Evolutionary conservation across 1,140 invertebrate species (phyloP).

Genomic region (Pantala flavescens): DNA sequence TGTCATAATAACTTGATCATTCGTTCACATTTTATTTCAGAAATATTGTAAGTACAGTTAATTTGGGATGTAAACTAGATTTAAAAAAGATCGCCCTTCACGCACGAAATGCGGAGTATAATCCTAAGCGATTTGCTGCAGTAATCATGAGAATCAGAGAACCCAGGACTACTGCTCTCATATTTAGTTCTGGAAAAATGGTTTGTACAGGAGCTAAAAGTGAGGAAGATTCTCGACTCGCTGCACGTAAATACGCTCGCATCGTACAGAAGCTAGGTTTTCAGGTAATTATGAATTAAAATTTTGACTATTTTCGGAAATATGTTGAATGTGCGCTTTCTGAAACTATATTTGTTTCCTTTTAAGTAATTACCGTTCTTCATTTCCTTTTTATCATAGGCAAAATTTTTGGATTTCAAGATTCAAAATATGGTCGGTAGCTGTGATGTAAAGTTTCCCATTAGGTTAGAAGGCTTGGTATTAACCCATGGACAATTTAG

Average conservation of each 20-base stretch:
- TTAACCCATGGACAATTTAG: conserved; percentile 96
- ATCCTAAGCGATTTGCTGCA: conserved; percentile 99
- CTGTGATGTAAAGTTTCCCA: conserved; percentile 98
- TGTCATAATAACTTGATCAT: no score
- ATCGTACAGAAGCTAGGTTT: conserved; percentile 99
- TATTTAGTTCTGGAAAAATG: conserved; percentile 99
- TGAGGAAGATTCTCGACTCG: conserved; percentile 92
- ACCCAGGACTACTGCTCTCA: conserved; percentile 95
- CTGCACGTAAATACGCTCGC: conserved; percentile 95
- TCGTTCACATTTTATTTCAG: conserved; percentile 40
- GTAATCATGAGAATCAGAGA: conserved; percentile 99
- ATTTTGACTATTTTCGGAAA: not conserved
- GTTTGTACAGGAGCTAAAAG: conserved; percentile 99
- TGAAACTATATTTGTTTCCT: not conserved
- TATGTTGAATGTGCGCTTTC: not conserved
- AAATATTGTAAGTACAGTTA: conserved; percentile 97
- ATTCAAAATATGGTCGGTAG: conserved; percentile 99
- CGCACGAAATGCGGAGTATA: conserved; percentile 99
- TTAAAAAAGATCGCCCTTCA: conserved; percentile 96
- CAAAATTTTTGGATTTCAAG: conserved; percentile 99
- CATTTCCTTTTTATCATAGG: conserved; percentile 47
- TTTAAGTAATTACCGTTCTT: conserved; percentile 11
- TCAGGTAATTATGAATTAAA: conserved; percentile 48
- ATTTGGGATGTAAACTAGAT: conserved; percentile 90
- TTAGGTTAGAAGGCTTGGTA: conserved; percentile 92